Evolutionary conservation across 2,113 vertebrate species (phyloP).

Genomic region (Barnardius zonarius): DNA sequence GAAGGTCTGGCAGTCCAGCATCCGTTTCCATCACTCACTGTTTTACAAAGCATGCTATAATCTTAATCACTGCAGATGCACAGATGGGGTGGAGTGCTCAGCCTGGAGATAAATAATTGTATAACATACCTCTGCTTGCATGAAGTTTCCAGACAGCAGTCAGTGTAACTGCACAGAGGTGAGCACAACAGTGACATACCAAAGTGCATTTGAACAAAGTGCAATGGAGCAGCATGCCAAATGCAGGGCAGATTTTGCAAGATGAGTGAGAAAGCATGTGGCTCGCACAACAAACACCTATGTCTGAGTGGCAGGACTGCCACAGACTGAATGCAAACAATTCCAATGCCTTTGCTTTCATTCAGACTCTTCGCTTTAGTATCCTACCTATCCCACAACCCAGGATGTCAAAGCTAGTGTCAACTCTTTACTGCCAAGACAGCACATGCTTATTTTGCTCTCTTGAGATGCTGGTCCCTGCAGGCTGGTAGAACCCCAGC

Average conservation of each 20-base stretch:
- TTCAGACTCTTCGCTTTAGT: not conserved
- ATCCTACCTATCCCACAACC: rapidly evolving
- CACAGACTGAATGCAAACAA: not conserved
- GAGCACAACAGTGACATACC: rapidly evolving
- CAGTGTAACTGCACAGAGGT: not conserved
- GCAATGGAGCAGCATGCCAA: not conserved
- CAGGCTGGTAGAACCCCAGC: not conserved
- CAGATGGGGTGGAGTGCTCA: not conserved
- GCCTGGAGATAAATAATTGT: not conserved
- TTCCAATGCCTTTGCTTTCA: rapidly evolving
- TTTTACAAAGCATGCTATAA: not conserved
- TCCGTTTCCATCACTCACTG: rapidly evolving
- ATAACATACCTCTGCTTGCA: not conserved
- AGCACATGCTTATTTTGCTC: not conserved
- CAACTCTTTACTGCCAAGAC: not conserved
- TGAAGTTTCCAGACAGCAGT: too few species aligned
- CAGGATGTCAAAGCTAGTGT: not conserved
- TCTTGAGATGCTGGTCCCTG: not conserved
- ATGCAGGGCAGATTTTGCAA: not conserved
- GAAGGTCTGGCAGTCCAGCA: not conserved
- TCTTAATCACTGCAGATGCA: not conserved
- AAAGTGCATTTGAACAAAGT: not conserved
- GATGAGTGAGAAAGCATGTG: not conserved
- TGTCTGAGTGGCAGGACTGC: not conserved
- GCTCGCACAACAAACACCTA: rapidly evolving